Base-by-base conservation (phyloP, 2,888 invertebrate genomes). In the Craniophora ligustri region DNA sequence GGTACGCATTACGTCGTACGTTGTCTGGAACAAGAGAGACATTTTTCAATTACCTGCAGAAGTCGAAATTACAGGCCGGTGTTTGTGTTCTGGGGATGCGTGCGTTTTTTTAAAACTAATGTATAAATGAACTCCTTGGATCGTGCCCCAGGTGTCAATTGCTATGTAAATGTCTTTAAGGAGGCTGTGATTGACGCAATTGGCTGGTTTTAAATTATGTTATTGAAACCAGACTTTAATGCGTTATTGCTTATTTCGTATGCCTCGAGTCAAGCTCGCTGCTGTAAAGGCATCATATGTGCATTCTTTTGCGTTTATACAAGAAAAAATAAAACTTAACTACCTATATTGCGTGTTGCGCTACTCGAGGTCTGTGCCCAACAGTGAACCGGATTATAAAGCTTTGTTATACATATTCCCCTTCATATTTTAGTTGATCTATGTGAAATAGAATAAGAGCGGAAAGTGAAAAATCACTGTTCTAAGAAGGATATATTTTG, bases 71-170 rank as follows among this genome's bases (percentile, higher is more conserved):
- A 85, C 79, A 82, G 79, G 76, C 58, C 67, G 76, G 66, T 53
- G 61, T 70, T 54, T 58, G 49, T 61, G 79, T 68, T 66, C 65
- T 54, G 65, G 55, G 50, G 67, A 69, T 60, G 64, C 55, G 47
- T 51, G 48, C 30, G 14, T 36, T 48, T 50, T 47, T 47, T 60
- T 13, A 53, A 45, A 40, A 60, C 54, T 49, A 48, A 19, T 49
- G 65, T 64, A 66, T 68, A 66, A 71, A 68, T 46, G 59, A 57
- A 39, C 13, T 60, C 64, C 41, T 16, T 46, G 61, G 46, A 18
- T 60, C 75, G 64, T 78, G 83, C 84, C 81, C 45, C 81, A 76
- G 83, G 85, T 87, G 86, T 84, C 84, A 85, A 84, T 85, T 82
- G 85, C 76, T 68, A 79, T 79, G 81, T 81, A 84, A 82, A 82